These are phyloP conservation scores for Coecobrya sp. DNA, from an alignment of 2,888 invertebrate species.

Conservation along the genomic window DNA sequence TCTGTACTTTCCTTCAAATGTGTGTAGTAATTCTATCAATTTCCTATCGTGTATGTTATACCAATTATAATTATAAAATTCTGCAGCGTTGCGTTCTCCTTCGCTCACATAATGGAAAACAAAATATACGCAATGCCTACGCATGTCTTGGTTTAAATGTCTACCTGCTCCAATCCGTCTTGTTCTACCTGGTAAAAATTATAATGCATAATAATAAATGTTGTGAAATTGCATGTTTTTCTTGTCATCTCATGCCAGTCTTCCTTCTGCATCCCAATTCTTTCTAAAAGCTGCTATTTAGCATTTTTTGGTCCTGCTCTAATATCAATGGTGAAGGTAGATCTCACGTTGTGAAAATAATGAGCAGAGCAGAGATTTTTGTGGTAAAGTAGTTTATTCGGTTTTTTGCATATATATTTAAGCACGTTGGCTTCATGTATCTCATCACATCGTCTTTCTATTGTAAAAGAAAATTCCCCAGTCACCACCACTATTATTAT, in stretches of 20 bases:
- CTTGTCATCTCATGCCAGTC: too few species aligned
- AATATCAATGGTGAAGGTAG: background rate
- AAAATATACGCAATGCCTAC: background rate
- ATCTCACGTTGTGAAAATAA: background rate
- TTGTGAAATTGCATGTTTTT: too few species aligned
- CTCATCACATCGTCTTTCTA: background rate
- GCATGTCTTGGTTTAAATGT: too few species aligned
- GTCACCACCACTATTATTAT: background rate
- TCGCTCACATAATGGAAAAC: background rate
- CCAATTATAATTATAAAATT: too few species aligned
- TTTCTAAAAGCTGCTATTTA: background rate
- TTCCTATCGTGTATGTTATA: too few species aligned
- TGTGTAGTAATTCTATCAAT: too few species aligned
- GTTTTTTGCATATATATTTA: background rate
- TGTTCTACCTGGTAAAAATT: too few species aligned
- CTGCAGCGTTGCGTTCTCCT: background rate
- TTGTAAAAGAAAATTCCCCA: conserved; percentile 10
- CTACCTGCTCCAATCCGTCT: too few species aligned
- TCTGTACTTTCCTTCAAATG: too few species aligned
- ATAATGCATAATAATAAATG: too few species aligned
- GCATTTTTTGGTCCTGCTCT: background rate
- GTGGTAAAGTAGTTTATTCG: background rate
- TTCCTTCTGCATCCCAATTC: background rate
- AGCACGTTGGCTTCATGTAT: too few species aligned
- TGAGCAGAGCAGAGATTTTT: background rate